phyloP scores from a whole-genome alignment of 2,888 invertebrate genomes.

The Ichneumoninae sp. region DNA sequence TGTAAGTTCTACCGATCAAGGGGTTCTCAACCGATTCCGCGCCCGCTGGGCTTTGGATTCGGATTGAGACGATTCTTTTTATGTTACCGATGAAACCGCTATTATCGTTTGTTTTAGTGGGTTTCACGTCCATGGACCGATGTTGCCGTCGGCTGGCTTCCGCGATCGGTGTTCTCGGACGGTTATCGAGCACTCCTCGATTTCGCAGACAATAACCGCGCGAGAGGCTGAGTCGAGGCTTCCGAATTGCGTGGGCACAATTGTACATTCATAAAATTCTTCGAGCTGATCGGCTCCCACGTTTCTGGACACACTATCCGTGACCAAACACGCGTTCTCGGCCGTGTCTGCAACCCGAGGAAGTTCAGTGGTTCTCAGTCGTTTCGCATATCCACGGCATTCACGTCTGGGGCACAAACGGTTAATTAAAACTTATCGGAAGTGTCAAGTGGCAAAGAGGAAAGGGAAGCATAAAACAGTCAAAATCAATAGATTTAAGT shows the following conservation, averaged over 20 bases:
- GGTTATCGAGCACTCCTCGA: not conserved
- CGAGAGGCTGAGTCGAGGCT: not conserved
- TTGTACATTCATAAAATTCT: conserved; percentile 31
- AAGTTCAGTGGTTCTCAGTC: conserved; percentile 31
- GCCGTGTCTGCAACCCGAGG: not conserved
- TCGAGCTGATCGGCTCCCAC: conserved; percentile 23
- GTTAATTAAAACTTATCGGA: too few relatives aligned
- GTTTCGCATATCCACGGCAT: not conserved
- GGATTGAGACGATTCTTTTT: not conserved
- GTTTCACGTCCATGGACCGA: not conserved
- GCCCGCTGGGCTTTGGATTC: not conserved
- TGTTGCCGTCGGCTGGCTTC: not conserved
- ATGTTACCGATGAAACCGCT: not conserved
- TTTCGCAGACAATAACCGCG: not conserved
- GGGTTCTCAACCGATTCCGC: conserved; percentile 19
- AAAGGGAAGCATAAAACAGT: too few relatives aligned
- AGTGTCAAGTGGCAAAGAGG: too few relatives aligned
- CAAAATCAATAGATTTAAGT: too few relatives aligned
- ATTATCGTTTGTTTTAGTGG: conserved; percentile 1
- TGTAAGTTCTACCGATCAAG: conserved; percentile 13
- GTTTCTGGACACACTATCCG: conserved; percentile 15
- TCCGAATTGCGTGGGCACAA: conserved; percentile 26
- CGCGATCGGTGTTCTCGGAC: not conserved
- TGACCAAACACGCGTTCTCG: conserved; percentile 3
- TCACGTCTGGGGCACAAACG: too few relatives aligned